Base-by-base conservation (phyloP, 2,113 vertebrate species). In the Corythornis cristatus region DNA sequence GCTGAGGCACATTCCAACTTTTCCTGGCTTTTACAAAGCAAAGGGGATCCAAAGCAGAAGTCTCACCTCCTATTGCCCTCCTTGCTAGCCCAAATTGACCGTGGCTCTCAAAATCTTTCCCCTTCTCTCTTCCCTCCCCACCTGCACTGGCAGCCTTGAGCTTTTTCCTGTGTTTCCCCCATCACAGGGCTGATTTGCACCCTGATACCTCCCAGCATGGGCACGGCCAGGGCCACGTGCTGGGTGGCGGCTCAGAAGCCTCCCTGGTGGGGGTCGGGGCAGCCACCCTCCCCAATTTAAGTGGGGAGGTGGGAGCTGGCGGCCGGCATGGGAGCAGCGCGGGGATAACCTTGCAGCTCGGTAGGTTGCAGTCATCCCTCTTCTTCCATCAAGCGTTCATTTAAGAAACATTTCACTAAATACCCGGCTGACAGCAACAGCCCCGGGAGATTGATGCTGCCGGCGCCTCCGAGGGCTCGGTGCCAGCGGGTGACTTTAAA, bases 331-430 rank as follows among this genome's bases (percentile, higher is more conserved):
- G 45, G 45, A 17, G 3, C 28, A 6, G 22, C 0, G 15, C 72
- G 14, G 28, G 66, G 92, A 48, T 87, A 60, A 91, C 87, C 91
- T 75, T 94, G 89, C 3, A 18, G 53, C 71, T 64, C 6, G 1
- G 89, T 31, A 40, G 29, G 22, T 6, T 4, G 87, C 53, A 70
- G 76, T 89, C 95, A 78, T 93, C 77, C 9, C 89, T 96, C 95
- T 96, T 74, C 92, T 86, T 77, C 94, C 92, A 67, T 90, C 95
- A 54, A 53, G 58, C 37, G 11, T 51, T 88, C 82, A 35, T 91
- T 96, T 88, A 62, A 66, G 91, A 90, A 83, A 78, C 89, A 86
- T 93, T 74, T 48, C 76, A 9, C 89, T 94, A 95, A 95, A 95
- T 90, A 33, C 88, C 85, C 89, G 6, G 50, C 92, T 93, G 96